These are phyloP conservation scores for Rhopilema esculentum DNA, from an alignment of 30 jellyfish, hydroid and myxozoan genomes.

Conservation along the genomic window DNA sequence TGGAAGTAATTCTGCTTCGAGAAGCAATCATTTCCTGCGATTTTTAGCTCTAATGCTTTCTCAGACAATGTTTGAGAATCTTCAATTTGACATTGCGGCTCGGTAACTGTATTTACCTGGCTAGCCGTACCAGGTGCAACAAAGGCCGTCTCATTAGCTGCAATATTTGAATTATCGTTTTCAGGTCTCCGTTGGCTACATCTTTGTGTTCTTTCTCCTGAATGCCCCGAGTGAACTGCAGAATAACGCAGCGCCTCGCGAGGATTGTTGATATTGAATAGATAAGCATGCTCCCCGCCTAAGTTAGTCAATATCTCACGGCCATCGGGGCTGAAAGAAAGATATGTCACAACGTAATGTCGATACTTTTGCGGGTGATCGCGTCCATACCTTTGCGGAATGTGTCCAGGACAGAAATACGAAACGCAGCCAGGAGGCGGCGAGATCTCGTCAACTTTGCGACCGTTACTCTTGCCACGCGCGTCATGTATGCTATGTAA, in stretches of 20 bases:
- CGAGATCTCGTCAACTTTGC: constrained; percentile 48
- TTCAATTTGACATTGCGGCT: background rate
- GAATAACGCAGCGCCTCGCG: constrained; percentile 74
- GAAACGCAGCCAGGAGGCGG: constrained; percentile 87
- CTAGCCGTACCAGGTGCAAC: background rate
- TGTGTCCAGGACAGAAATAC: constrained; percentile 94
- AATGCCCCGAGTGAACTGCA: constrained; percentile 47
- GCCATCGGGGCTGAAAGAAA: constrained; percentile 93
- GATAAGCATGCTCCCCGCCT: constrained; percentile 97
- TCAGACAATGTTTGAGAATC: constrained; percentile 34
- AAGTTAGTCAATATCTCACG: constrained; percentile 80
- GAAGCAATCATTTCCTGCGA: constrained; percentile 89
- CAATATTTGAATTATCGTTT: background rate
- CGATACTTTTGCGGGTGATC: constrained; percentile 72
- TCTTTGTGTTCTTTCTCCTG: background rate
- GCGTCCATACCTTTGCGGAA: constrained; percentile 88
- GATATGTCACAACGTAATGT: constrained; percentile 86
- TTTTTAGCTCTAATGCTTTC: constrained; percentile 73
- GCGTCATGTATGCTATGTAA: constrained; percentile 69
- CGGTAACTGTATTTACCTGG: background rate
- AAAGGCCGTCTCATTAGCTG: background rate
- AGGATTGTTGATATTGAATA: constrained; percentile 62
- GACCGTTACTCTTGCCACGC: constrained; percentile 68
- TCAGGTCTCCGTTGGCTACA: background rate
- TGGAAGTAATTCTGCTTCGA: constrained; percentile 86